Base-by-base conservation (phyloP, 1,140 invertebrate species). In the Drosophila mojavensis region DNA sequence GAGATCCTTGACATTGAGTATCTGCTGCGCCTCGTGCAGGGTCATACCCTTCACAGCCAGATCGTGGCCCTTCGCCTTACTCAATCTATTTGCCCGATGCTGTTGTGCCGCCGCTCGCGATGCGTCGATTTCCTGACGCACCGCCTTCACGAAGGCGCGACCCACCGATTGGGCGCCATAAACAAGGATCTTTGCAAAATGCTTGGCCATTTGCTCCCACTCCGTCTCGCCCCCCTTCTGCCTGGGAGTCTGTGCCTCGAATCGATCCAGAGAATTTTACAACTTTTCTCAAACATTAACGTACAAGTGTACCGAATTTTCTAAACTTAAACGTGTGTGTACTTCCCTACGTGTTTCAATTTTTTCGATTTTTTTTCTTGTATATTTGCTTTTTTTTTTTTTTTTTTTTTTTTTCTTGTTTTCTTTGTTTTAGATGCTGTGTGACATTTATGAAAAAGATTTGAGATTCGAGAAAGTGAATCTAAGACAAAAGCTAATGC, bases 61-160 rank as follows among this genome's bases (percentile, higher is more conserved):
- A 56, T 79, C 69, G 11, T 45, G n/a, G 15, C 13, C 4, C 0
- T 36, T 10, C 7, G 53, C 15, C 4, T 28, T 3, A 10, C 30
- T 50, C 20, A 20, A 24, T 9, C 0, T 54, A 15, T 39, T 48
- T 11, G 69, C 24, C 36, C 45, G 54, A 58, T 63, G 79, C 4
- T 97, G 41, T 1, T 55, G 66, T 2, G 82, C 79, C 10, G 83
- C 82, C 41, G 69, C 84, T 4, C 47, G 6, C 0, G 66, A 79
- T 50, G 54, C 79, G n/a, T 83, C 76, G n/a, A 88, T 50, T 65
- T 86, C 82, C 66, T 86, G 79, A 0, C 72, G 67, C 1, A 88
- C 0, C 4, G 82, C 66, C 59, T 86, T 86, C 5, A 77, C n/a
- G 7, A 86, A 65, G 11, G 82, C 82, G 4, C 65, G 62, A 5